Evolutionary conservation across 2,797 vertebrate genomes (phyloP), one percentile per base, ranked within the genome.

Genomic region (Cossypha caffra): DNA sequence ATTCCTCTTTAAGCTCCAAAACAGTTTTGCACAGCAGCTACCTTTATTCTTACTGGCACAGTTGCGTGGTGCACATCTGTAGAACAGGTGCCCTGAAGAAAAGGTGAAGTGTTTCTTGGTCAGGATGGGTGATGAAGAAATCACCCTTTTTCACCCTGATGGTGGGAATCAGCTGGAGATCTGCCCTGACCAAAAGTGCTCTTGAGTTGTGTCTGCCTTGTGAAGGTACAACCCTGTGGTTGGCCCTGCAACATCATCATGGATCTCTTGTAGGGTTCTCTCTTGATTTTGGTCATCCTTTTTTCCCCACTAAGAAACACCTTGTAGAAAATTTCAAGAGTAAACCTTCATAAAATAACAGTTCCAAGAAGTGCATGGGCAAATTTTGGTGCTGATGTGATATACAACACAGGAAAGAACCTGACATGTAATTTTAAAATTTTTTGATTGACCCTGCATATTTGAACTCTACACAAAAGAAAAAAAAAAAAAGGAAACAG

Each of bases 71-170:
- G 40, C 16, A 3, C 2, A 7, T 37, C 11, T 40, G 37, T 21
- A 29, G 61, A 73, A 18, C 37, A 82, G 5, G 7, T 58, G 18
- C 11, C 40, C 9, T 3, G 4, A 69, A 23, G 45, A 52, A 71
- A 73, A 43, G 16, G 8, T 54, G 23, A 62, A 82, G 3, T 37
- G 12, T 45, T 78, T 66, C 29, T 71, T 66, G 13, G 31, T 57
- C 20, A 16, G 9, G 5, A 11, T 24, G 18, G 24, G 7, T 29
- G 45, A 59, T 55, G 38, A 45, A 43, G 51, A 47, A 48, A 25
- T 75, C 1, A 1, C 7, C 25, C 10, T 50, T 2, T 48, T 42
- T 72, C n/a, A 18, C 18, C 35, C 7, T 0, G 0, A 3, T 26
- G 10, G 7, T 18, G 13, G 25, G 37, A 63, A 59, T 73, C 16